Evolutionary conservation across 1,140 invertebrate species (phyloP).

Genomic region (Goniozus legneri): DNA sequence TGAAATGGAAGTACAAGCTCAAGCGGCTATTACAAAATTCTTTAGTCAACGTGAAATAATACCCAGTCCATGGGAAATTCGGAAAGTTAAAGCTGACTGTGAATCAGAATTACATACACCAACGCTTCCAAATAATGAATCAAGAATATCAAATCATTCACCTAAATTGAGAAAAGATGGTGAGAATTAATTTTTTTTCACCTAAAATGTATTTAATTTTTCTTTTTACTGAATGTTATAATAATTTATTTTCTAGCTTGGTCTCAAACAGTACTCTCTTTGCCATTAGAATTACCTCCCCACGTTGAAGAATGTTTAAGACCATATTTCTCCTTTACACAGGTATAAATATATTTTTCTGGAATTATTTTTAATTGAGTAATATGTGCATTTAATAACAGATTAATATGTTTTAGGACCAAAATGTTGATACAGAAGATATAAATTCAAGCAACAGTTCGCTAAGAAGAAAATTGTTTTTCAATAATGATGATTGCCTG

Average conservation of each 20-base stretch:
- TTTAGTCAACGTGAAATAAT: conserved; percentile 55
- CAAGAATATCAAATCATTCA: conserved; percentile 11
- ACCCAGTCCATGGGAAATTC: conserved; percentile 51
- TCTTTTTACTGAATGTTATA: conserved; percentile 6
- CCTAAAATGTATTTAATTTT: not conserved
- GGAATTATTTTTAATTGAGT: not conserved
- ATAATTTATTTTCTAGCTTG: conserved; percentile 44
- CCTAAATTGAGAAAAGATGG: conserved; percentile 33
- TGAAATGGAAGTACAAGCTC: conserved; percentile 53
- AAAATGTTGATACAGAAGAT: conserved; percentile 43
- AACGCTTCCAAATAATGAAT: conserved; percentile 11
- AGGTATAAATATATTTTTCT: conserved; percentile 40
- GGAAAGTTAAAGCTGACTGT: conserved; percentile 16
- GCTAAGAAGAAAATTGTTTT: conserved; percentile 46
- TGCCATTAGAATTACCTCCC: conserved; percentile 58
- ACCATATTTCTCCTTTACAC: conserved; percentile 60
- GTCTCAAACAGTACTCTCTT: conserved; percentile 59
- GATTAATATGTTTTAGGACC: conserved; percentile 31
- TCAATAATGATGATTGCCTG: conserved; percentile 32
- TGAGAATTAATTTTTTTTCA: conserved; percentile 23
- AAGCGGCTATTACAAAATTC: conserved; percentile 55
- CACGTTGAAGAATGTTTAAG: conserved; percentile 60
- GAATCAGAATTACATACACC: conserved; percentile 23
- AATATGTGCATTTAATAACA: not conserved
- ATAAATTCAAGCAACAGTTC: conserved; percentile 43